Evolutionary conservation across 2,888 invertebrate species (phyloP).

Genomic region (Cerceris rybyensis): DNA sequence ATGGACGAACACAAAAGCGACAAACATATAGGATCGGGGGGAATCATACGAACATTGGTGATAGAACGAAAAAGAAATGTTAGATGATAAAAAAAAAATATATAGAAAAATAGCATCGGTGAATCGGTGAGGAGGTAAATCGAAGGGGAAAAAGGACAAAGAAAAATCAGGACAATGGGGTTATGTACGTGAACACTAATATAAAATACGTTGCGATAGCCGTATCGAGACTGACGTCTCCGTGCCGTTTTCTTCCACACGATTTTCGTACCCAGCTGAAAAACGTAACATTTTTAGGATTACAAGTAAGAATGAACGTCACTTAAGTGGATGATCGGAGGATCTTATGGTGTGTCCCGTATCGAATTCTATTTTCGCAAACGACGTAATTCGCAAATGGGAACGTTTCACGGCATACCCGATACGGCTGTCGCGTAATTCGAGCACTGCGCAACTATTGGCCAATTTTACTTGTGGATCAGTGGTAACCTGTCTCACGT

Average conservation of each 20-base stretch:
- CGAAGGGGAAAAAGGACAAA: conserved; percentile 6
- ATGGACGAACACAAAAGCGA: conserved; percentile 81
- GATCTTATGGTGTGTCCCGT: neutral
- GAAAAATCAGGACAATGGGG: conserved; percentile 2
- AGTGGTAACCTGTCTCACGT: conserved; percentile 55
- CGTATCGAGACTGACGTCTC: conserved; percentile 34
- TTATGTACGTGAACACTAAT: conserved; percentile 29
- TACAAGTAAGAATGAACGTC: neutral
- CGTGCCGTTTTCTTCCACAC: conserved; percentile 9
- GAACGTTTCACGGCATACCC: conserved; percentile 28
- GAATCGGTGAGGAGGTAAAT: conserved; percentile 10
- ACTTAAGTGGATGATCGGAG: neutral
- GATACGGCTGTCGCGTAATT: conserved; percentile 55
- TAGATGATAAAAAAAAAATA: neutral
- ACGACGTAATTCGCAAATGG: conserved; percentile 4
- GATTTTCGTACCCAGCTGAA: neutral
- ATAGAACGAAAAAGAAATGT: neutral
- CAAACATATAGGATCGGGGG: conserved; percentile 64
- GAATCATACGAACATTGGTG: conserved; percentile 31
- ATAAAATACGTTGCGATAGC: conserved; percentile 45
- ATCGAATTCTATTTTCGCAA: neutral
- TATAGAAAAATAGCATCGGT: conserved; percentile 28
- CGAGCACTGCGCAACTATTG: conserved; percentile 81
- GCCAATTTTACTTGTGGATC: conserved; percentile 73
- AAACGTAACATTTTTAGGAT: conserved; percentile 7